Evolutionary conservation across 1,140 invertebrate species (phyloP).

Genomic region (Chelonus insularis): DNA sequence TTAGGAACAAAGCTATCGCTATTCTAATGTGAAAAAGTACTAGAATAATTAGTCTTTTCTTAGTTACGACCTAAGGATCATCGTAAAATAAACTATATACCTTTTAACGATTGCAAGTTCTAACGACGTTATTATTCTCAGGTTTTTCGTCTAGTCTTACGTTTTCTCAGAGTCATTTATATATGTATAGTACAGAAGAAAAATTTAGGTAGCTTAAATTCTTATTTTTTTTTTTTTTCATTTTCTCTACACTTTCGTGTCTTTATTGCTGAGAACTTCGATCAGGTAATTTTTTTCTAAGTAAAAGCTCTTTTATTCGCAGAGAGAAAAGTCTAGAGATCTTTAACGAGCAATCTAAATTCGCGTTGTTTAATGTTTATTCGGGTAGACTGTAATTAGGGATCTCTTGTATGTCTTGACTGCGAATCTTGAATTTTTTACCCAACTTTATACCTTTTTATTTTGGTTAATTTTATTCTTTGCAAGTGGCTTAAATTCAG

Average conservation of each 20-base stretch:
- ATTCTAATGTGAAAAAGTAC: conserved; percentile 36
- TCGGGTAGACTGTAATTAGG: conserved; percentile 22
- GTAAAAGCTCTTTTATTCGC: not conserved
- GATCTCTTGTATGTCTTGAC: not conserved
- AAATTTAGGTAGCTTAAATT: not conserved
- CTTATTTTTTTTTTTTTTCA: not conserved
- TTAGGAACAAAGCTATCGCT: conserved; percentile 26
- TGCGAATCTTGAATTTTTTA: not conserved
- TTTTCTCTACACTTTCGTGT: too few species aligned
- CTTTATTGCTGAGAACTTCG: conserved; percentile 22
- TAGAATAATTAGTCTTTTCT: conserved; percentile 46
- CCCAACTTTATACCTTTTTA: too few species aligned
- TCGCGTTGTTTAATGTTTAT: conserved; percentile 26
- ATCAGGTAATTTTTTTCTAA: conserved; percentile 14
- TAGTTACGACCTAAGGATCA: conserved; percentile 43
- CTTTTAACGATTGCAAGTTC: conserved; percentile 40
- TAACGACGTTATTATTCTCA: conserved; percentile 12
- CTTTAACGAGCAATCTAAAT: conserved; percentile 26
- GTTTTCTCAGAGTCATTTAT: conserved; percentile 9
- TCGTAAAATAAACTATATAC: conserved; percentile 39
- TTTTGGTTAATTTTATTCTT: too few species aligned
- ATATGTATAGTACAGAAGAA: not conserved
- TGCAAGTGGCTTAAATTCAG: not conserved
- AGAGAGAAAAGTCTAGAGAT: conserved; percentile 3
- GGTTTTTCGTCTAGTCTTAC: conserved; percentile 9